phyloP scores from a whole-genome alignment of 2,797 vertebrate genomes.

The Pangasius djambal region DNA sequence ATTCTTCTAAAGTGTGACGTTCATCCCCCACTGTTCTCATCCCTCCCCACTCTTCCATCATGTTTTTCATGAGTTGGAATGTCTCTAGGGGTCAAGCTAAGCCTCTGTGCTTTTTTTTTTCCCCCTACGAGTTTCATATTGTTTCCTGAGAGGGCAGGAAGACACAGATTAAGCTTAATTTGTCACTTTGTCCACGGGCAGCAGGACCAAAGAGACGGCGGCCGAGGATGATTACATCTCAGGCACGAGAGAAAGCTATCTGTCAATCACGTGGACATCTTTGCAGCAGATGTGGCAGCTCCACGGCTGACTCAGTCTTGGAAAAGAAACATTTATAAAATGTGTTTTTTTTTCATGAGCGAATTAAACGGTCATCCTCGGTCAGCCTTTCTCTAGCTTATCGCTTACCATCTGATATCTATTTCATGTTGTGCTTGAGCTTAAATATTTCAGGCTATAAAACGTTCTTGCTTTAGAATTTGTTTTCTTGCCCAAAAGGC shows the following conservation, averaged over 20 bases:
- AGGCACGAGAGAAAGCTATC: slow-evolving; percentile 51
- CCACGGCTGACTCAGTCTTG: slow-evolving; percentile 38
- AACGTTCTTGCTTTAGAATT: background rate
- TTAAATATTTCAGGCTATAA: slow-evolving; percentile 13
- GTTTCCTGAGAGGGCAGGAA: slow-evolving; percentile 63
- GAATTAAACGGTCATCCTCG: slow-evolving; percentile 23
- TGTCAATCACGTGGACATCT: slow-evolving; percentile 60
- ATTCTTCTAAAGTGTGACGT: slow-evolving; percentile 1
- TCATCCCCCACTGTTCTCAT: background rate
- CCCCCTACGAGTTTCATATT: slow-evolving; percentile 38
- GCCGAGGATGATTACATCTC: slow-evolving; percentile 46
- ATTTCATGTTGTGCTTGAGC: background rate
- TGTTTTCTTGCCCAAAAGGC: background rate
- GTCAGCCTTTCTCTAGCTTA: background rate
- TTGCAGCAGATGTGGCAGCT: slow-evolving; percentile 60
- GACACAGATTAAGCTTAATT: slow-evolving; percentile 61
- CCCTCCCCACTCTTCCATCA: slow-evolving; percentile 13
- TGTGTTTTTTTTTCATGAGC: background rate
- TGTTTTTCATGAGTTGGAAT: slow-evolving; percentile 33
- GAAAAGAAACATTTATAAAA: slow-evolving; percentile 41
- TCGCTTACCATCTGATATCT: slow-evolving; percentile 22
- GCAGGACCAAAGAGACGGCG: slow-evolving; percentile 48
- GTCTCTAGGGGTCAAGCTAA: slow-evolving; percentile 30
- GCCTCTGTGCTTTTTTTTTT: slow-evolving; percentile 21
- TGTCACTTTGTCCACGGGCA: slow-evolving; percentile 57